phyloP scores from a whole-genome alignment of 2,113 vertebrate species.

The Brienomyrus brachyistius region DNA sequence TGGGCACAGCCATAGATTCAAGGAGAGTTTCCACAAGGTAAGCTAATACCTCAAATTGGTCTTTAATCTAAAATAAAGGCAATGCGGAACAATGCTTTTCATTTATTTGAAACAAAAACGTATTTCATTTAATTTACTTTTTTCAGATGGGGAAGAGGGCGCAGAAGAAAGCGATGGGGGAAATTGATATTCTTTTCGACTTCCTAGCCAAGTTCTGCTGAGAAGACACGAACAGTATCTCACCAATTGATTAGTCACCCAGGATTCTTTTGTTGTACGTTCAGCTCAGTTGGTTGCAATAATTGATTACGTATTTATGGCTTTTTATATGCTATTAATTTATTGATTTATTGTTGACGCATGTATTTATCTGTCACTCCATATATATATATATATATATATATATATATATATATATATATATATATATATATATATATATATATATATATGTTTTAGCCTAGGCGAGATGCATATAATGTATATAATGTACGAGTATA shows the following conservation, averaged over 20 bases:
- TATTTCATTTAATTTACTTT: background rate
- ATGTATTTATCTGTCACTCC: background rate
- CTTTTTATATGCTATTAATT: background rate
- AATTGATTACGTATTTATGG: conserved; percentile 4
- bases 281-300: background rate
- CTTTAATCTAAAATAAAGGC: background rate
- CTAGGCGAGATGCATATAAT: background rate
- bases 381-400: too few relatives aligned
- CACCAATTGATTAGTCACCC: background rate
- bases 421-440: too few relatives aligned
- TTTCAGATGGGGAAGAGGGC: conserved; percentile 59
- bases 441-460: background rate
- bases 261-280: background rate
- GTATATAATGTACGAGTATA: too few relatives aligned
- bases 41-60: background rate
- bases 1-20: conserved; percentile 21
- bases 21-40: conserved; percentile 20
- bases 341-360: background rate
- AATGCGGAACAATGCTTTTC: background rate
- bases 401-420: too few relatives aligned
- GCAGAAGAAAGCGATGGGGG: conserved; percentile 67
- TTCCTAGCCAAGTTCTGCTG: conserved; percentile 37
- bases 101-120: background rate
- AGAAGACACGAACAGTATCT: background rate
- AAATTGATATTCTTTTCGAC: conserved; percentile 65